phyloP scores from a whole-genome alignment of 2,113 vertebrate genomes.

The Clarias gariepinus region DNA sequence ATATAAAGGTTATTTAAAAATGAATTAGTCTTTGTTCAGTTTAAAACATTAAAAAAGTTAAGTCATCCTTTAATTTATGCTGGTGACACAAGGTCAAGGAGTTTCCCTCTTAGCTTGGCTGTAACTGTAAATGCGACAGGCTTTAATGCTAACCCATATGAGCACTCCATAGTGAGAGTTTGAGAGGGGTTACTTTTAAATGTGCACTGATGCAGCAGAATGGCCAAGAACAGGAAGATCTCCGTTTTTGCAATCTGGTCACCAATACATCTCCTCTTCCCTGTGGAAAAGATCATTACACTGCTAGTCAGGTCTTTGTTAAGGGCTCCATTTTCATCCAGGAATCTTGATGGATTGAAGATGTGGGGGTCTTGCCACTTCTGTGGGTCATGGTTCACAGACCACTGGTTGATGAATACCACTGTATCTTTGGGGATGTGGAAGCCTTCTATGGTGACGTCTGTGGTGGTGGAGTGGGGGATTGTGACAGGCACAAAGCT shows the following conservation, averaged over 20 bases:
- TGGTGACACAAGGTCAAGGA: constrained; percentile 70
- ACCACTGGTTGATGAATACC: constrained; percentile 89
- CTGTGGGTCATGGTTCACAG: constrained; percentile 79
- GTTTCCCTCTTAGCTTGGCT: constrained; percentile 71
- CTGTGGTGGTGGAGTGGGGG: constrained; percentile 81
- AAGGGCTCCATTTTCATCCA: constrained; percentile 67
- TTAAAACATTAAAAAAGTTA: constrained; percentile 59
- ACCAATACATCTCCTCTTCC: constrained; percentile 82
- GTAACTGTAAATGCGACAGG: constrained; percentile 68
- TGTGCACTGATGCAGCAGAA: constrained; percentile 81
- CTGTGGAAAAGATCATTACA: constrained; percentile 83
- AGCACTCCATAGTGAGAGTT: constrained; percentile 68
- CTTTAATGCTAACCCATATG: constrained; percentile 77
- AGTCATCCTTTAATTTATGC: constrained; percentile 62
- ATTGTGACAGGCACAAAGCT: constrained; percentile 88
- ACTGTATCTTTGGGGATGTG: constrained; percentile 83
- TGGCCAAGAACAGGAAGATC: constrained; percentile 78
- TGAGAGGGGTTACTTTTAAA: constrained; percentile 73
- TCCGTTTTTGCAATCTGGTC: constrained; percentile 80
- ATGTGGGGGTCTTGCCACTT: constrained; percentile 80
- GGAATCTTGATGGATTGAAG: constrained; percentile 79
- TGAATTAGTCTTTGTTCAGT: constrained; percentile 56
- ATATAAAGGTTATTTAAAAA: constrained; percentile 59
- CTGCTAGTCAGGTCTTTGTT: constrained; percentile 69
- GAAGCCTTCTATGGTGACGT: constrained; percentile 79